Evolutionary conservation across 30 jellyfish, hydroid and myxozoan genomes (phyloP).

Genomic region (Aurelia aurita): DNA sequence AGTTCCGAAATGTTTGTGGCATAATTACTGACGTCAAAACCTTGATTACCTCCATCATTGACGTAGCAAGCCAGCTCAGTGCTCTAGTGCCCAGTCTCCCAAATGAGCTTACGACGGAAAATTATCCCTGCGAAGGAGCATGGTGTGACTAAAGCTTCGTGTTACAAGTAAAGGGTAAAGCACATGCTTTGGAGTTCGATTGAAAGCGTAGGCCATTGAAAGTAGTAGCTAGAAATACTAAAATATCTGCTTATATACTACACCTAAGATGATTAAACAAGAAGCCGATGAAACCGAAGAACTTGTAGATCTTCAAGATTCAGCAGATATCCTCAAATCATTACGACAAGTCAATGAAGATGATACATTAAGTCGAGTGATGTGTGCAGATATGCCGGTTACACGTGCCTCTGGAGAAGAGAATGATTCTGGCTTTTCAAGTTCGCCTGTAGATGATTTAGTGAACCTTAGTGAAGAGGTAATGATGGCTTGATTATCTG

Average conservation of each 20-base stretch:
- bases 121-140: neutral
- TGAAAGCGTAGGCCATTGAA: neutral
- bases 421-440: conserved; percentile 33
- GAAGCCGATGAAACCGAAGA: conserved; percentile 17
- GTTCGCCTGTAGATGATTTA: conserved; percentile 15
- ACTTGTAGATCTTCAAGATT: conserved; percentile 1
- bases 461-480: conserved; percentile 47
- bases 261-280: conserved; percentile 10
- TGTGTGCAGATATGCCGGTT: conserved; percentile 28
- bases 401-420: conserved; percentile 47
- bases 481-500: neutral
- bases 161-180: neutral
- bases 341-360: conserved; percentile 60
- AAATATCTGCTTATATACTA: no score
- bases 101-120: no score
- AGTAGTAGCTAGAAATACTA: no score
- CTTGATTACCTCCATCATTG: no score
- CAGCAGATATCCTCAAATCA: conserved; percentile 28
- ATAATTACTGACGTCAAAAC: no score
- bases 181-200: conserved; percentile 2
- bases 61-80: no score
- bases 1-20: no score
- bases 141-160: conserved; percentile 6
- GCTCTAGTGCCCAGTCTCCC: no score
- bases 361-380: conserved; percentile 65